These are phyloP conservation scores for Neopipo cinnamomea DNA, from an alignment of 2,113 vertebrate genomes.

Conservation along the genomic window DNA sequence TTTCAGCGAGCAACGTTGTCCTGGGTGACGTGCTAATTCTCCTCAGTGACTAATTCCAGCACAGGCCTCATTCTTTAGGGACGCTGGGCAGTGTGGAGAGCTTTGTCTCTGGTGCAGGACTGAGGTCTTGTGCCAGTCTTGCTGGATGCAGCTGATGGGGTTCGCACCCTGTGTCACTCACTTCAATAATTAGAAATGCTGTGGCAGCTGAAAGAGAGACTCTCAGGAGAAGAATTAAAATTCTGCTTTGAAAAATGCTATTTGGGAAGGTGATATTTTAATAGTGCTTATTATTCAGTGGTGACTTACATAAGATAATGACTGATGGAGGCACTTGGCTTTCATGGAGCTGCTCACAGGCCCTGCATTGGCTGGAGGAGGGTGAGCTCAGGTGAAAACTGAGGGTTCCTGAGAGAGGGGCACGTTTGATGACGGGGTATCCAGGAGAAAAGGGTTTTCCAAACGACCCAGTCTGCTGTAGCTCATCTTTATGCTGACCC, in stretches of 20 bases:
- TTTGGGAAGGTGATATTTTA: not conserved
- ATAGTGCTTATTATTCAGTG: not conserved
- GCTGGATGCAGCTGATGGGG: not conserved
- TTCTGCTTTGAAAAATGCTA: not conserved
- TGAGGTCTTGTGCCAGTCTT: not conserved
- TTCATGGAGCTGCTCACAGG: not conserved
- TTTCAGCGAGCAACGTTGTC: not conserved
- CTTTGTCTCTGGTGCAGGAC: not conserved
- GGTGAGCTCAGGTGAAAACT: not conserved
- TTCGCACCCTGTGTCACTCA: not conserved
- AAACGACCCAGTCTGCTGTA: rapidly evolving
- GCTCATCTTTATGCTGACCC: not conserved
- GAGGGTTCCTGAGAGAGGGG: rapidly evolving
- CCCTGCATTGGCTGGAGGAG: rapidly evolving
- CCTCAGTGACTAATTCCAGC: not conserved
- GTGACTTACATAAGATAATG: not conserved
- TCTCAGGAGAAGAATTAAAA: not conserved
- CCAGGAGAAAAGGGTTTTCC: not conserved
- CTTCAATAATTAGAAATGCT: not conserved
- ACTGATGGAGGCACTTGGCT: not conserved
- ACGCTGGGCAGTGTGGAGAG: not conserved
- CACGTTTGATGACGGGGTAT: not conserved
- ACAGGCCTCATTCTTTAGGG: not conserved
- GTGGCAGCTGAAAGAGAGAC: not conserved
- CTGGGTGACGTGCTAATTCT: not conserved